These are phyloP conservation scores for Oncorhynchus nerka DNA, from an alignment of 2,113 vertebrate genomes.

Conservation along the genomic window DNA sequence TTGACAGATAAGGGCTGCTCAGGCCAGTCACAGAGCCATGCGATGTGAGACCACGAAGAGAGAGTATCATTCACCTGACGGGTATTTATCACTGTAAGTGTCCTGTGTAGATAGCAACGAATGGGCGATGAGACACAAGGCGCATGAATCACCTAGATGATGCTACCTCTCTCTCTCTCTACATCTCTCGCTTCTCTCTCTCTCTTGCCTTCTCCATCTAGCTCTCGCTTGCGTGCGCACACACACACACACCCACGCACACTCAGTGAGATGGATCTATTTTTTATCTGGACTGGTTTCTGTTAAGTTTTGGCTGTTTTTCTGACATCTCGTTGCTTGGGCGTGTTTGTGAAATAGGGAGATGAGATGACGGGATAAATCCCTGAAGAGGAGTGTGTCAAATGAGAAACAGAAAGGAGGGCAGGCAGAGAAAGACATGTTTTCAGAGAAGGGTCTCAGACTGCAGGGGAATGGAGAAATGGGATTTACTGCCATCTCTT, in stretches of 20 bases:
- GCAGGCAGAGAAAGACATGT: slow-evolving; percentile 1
- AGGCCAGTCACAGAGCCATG: slow-evolving; percentile 1
- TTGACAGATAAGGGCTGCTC: not conserved
- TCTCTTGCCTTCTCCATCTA: not conserved
- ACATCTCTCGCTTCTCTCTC: slow-evolving; percentile 26
- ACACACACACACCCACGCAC: not conserved
- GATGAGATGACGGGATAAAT: not conserved
- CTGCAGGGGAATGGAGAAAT: too few relatives aligned
- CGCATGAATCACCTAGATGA: slow-evolving; percentile 27
- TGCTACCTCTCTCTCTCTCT: slow-evolving; percentile 10
- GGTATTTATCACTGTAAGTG: slow-evolving; percentile 41
- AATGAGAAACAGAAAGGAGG: slow-evolving; percentile 32
- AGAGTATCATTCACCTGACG: not conserved
- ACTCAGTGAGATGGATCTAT: not conserved
- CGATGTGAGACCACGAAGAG: not conserved
- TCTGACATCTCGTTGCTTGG: slow-evolving; percentile 1
- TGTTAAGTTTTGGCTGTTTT: slow-evolving; percentile 16
- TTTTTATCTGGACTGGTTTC: not conserved
- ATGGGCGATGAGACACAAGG: slow-evolving; percentile 34
- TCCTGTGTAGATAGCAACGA: slow-evolving; percentile 21
- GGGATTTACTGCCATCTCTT: too few relatives aligned
- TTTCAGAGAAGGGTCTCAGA: too few relatives aligned
- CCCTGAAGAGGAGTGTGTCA: slow-evolving; percentile 31
- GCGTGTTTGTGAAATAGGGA: slow-evolving; percentile 7
- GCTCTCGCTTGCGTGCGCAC: not conserved